phyloP scores from a whole-genome alignment of 2,113 vertebrate species.

The Bos indicus region DNA sequence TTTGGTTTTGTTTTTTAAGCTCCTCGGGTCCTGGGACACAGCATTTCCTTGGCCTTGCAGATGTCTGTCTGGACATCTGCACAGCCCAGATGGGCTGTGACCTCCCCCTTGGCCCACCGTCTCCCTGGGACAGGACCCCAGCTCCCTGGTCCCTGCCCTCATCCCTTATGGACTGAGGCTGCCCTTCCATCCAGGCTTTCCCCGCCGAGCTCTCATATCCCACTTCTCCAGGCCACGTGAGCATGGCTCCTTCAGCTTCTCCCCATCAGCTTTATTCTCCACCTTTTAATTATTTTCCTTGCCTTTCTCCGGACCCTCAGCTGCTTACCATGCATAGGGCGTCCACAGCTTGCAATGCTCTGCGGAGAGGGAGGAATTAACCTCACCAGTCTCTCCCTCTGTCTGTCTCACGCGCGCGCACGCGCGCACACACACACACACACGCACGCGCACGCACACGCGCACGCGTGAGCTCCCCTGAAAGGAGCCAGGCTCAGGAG shows the following conservation, averaged over 20 bases:
- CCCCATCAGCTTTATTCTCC: neutral
- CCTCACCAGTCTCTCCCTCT: neutral
- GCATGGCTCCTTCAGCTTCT: neutral
- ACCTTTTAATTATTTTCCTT: slow-evolving; percentile 61
- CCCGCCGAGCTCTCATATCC: neutral
- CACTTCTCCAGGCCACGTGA: neutral
- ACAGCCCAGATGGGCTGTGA: neutral
- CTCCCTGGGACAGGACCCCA: neutral
- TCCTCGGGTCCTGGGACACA: accelerated
- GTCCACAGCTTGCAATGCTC: neutral
- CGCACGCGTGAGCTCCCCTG: neutral
- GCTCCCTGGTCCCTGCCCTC: neutral
- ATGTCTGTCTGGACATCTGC: neutral
- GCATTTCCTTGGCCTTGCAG: accelerated
- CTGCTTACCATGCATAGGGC: slow-evolving; percentile 65
- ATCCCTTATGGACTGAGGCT: accelerated
- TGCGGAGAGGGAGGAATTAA: neutral
- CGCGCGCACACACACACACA: accelerated
- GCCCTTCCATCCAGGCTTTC: neutral
- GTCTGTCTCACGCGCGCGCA: accelerated
- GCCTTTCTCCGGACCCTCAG: slow-evolving; percentile 36
- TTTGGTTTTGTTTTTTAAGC: neutral
- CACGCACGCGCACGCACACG: too few relatives aligned
- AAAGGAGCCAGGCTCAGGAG: neutral
- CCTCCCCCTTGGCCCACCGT: neutral